Base-by-base conservation (phyloP, 2,888 invertebrate genomes). In the Siphonodentalium dalli region DNA sequence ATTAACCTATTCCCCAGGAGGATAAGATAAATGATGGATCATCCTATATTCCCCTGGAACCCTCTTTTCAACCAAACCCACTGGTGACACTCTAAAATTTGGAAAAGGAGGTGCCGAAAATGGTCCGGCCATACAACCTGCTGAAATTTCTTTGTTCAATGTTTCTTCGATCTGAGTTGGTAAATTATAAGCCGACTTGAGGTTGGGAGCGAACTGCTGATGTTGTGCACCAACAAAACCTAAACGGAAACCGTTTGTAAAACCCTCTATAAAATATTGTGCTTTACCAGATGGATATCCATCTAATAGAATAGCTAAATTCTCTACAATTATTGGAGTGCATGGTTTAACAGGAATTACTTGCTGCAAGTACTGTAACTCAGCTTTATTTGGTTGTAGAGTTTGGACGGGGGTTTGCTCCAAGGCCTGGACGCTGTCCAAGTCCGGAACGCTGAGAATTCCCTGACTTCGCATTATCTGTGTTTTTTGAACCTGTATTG, bases 11-110 rank as follows among this genome's bases (percentile, higher is more conserved):
- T 38, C 6, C n/a, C n/a, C n/a, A n/a, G n/a, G 8, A 3, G 54
- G 54, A 20, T 40, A 54, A 34, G 54, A 54, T 23, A 48, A 34
- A 35, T 48, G 39, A 24, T 54, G 54, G n/a, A 47, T 48, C 3
- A 54, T 13, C 8, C 54, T 24, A 31, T 31, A 54, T 41, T 31
- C 33, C 20, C 43, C 54, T 6, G 48, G 48, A 2, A 35, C 43
- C 26, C 43, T 54, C 35, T 54, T 48, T 5, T 40, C 42, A 3
- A 54, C 54, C 2, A 54, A 2, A 29, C 42, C 48, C 20, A 48
- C 23, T 4, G 54, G 54, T 20, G 48, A 49, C 13, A 35, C 18
- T 11, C 34, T 29, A 5, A 54, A 38, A 27, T 41, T 42, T 3
- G 28, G 33, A 29, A 54, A 42, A 7, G 54, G 54, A 21, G 42